Evolutionary conservation across 2,113 vertebrate genomes (phyloP).

Genomic region (human (Homo sapiens)): DNA sequence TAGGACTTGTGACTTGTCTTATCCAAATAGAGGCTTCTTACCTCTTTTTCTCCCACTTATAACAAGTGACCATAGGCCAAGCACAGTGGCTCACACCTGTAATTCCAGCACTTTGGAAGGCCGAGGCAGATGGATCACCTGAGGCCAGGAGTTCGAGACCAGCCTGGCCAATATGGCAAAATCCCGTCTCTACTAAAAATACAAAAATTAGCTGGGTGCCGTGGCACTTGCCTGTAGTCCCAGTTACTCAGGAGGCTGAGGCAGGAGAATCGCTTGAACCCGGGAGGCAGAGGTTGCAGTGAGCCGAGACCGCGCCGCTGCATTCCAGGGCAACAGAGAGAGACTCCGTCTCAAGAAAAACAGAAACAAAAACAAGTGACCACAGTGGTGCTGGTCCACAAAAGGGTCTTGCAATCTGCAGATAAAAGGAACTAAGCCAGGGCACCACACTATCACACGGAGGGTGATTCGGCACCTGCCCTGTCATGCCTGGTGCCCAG

Average conservation of each 20-base stretch:
- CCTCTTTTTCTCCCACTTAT: neutral
- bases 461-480: conserved; percentile 63
- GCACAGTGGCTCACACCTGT: neutral
- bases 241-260: neutral
- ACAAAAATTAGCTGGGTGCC: neutral
- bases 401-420: neutral
- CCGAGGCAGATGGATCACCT: too few relatives aligned
- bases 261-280: too few relatives aligned
- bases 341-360: neutral
- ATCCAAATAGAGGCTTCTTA: neutral
- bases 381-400: neutral
- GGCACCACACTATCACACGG: neutral
- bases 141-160: too few relatives aligned
- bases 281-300: too few relatives aligned
- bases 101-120: too few relatives aligned
- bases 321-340: neutral
- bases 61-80: neutral
- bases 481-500: conserved; percentile 24
- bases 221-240: neutral
- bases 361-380: neutral
- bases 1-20: neutral
- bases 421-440: conserved; percentile 5
- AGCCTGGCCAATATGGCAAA: neutral
- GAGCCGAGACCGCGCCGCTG: neutral
- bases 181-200: neutral